Base-by-base conservation (phyloP, 2,888 invertebrate genomes). In the Amitus sp. region DNA sequence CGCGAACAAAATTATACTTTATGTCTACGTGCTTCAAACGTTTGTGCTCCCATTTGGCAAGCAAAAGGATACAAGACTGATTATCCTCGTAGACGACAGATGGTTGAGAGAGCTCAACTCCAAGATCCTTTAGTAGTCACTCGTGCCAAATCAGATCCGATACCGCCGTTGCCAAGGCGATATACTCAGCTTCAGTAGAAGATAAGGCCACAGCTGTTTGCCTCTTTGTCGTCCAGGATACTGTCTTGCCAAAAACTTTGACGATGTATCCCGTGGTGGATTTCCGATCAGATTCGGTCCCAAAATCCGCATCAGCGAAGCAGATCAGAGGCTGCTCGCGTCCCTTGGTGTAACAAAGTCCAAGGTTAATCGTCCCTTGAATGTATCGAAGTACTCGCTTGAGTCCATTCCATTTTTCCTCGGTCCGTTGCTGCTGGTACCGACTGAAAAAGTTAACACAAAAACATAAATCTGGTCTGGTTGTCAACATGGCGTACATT, bases 251-350 rank as follows among this genome's bases (percentile, higher is more conserved):
- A 62, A 60, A 68, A 1, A 73, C 39, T 49, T 62, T 42, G 33
- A 74, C 58, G 2, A 73, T 9, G 47, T 67, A 75, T 6, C 79
- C 78, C 15, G 70, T 69, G 17, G 72, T 73, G 1, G 76, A 78
- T 49, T 74, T 75, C 13, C 78, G n/a, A 27, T 55, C 48, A 4
- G 12, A 5, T 10, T 19, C 19, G 19, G 10, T 30, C 3, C 15
- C 55, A 40, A 20, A 55, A 15, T 55, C 47, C 4, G 42, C 55
- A 23, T 48, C 55, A 1, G 34, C 34, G 20, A 18, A 55, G 5
- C 17, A 27, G 23, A 7, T 19, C n/a, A 52, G n/a, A n/a, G n/a
- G 15, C 15, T 13, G 17, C 34, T 42, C 28, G 10, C 5, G 13
- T 28, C 17, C 5, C 23, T 9, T 34, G 2, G 13, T 10, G n/a